A percentile compares a stretch with the other conserved stretches of the same genome.
These are phyloP conservation scores for Danionella cerebrum DNA, from an alignment of 2,113 vertebrate genomes.

Conservation along the genomic window DNA sequence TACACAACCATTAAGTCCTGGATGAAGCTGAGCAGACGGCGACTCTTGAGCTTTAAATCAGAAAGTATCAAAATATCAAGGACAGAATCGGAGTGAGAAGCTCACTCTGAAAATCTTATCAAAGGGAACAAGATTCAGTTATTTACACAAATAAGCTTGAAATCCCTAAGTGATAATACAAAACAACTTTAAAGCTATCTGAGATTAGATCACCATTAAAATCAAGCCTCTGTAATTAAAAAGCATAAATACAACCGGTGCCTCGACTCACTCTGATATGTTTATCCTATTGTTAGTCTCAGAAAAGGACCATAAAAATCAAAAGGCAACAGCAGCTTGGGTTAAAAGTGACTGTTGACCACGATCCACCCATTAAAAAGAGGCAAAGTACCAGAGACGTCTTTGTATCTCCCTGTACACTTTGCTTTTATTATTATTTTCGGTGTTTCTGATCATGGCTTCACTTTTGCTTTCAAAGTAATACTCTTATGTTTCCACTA, in stretches of 20 bases:
- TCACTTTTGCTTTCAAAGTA: slow-evolving; percentile 21
- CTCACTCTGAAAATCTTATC: slow-evolving; percentile 28
- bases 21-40: slow-evolving; percentile 20
- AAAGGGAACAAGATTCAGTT: slow-evolving; percentile 25
- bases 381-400: slow-evolving; percentile 51
- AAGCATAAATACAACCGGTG: slow-evolving; percentile 50
- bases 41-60: slow-evolving; percentile 21
- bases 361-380: slow-evolving; percentile 34
- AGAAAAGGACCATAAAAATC: slow-evolving; percentile 56
- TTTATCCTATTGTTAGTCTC: slow-evolving; percentile 51
- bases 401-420: slow-evolving; percentile 30
- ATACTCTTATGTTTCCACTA: background rate
- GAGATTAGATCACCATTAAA: slow-evolving; percentile 52
- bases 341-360: slow-evolving; percentile 53
- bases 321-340: slow-evolving; percentile 68
- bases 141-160: slow-evolving; percentile 49
- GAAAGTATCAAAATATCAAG: slow-evolving; percentile 29
- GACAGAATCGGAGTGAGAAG: slow-evolving; percentile 14
- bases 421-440: background rate
- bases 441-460: slow-evolving; percentile 25
- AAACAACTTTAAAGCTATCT: slow-evolving; percentile 62
- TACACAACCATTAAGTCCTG: slow-evolving; percentile 43
- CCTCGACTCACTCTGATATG: slow-evolving; percentile 60
- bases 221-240: slow-evolving; percentile 47
- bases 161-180: slow-evolving; percentile 20